Percentiles rank a stretch among this genome's conserved stretches.
These are phyloP conservation scores for Nephotettix cincticeps DNA, from an alignment of 1,140 invertebrate species.

Conservation along the genomic window DNA sequence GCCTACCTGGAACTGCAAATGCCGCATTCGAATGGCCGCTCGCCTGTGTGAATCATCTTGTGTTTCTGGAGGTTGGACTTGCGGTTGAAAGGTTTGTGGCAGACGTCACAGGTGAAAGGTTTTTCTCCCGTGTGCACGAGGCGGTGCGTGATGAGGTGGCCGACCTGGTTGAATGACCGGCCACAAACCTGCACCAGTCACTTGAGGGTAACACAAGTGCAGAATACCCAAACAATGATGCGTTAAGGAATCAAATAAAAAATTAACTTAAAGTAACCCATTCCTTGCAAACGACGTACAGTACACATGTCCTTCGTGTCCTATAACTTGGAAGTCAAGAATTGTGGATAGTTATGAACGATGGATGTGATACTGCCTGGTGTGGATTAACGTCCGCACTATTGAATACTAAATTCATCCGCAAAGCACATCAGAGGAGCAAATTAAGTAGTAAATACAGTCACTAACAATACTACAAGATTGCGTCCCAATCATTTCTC, in stretches of 20 bases:
- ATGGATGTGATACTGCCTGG: too few species aligned
- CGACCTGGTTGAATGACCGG: conserved; percentile 54
- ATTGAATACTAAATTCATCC: too few species aligned
- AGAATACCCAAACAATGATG: background rate
- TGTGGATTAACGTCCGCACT: too few species aligned
- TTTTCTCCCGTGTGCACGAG: conserved; percentile 27
- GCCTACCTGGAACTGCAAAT: conserved; percentile 46
- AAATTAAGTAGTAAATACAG: background rate
- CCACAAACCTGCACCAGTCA: background rate
- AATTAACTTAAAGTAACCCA: background rate
- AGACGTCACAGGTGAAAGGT: conserved; percentile 46
- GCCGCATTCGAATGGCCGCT: conserved; percentile 54
- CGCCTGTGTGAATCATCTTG: conserved; percentile 42
- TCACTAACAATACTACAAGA: too few species aligned
- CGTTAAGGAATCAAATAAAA: background rate
- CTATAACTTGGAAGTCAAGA: too few species aligned
- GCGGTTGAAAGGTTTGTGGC: conserved; percentile 46
- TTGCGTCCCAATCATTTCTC: too few species aligned
- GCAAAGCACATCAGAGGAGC: background rate
- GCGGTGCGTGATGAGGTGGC: conserved; percentile 49
- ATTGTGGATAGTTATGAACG: too few species aligned
- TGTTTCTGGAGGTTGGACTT: conserved; percentile 39
- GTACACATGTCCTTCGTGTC: background rate
- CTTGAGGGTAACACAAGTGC: background rate
- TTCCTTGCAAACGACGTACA: background rate